Conservation (phyloP, 1,140 invertebrate species). For the Drosophila prosaltans region DNA sequence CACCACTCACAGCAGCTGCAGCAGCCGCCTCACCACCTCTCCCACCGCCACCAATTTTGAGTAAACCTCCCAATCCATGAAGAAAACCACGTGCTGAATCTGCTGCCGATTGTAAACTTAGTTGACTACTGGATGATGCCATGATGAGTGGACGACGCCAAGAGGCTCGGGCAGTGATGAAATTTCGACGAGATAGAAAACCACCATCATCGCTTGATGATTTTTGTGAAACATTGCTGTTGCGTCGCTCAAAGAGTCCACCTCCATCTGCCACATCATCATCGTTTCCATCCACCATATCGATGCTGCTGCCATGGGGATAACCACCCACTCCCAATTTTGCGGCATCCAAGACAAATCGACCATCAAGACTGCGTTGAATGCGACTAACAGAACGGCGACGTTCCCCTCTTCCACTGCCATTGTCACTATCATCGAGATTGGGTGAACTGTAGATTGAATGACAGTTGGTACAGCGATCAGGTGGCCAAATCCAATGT, state of each 20-base stretch:
- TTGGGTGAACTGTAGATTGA: slow-evolving; percentile 81
- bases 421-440: slow-evolving; percentile 56
- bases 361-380: slow-evolving; percentile 88
- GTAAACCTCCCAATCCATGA: slow-evolving; percentile 67
- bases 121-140: slow-evolving; percentile 87
- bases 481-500: slow-evolving; percentile 88
- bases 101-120: slow-evolving; percentile 86
- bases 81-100: slow-evolving; percentile 75
- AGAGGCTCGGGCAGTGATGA: slow-evolving; percentile 85
- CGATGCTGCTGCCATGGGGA: slow-evolving; percentile 39
- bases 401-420: slow-evolving; percentile 25
- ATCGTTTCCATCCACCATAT: slow-evolving; percentile 62
- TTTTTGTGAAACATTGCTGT: slow-evolving; percentile 86
- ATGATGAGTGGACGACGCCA: slow-evolving; percentile 86
- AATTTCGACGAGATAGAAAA: slow-evolving; percentile 86
- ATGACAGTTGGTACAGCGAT: slow-evolving; percentile 85
- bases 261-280: slow-evolving; percentile 8
- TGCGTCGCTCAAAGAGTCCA: slow-evolving; percentile 84
- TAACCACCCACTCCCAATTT: slow-evolving; percentile 49
- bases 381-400: slow-evolving; percentile 84
- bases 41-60: slow-evolving; percentile 61
- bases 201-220: slow-evolving; percentile 93
- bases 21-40: background rate
- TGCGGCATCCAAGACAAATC: slow-evolving; percentile 86
- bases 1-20: slow-evolving; percentile 42